Conservation (phyloP, 2,113 vertebrate species). For the Antigone vipio region DNA sequence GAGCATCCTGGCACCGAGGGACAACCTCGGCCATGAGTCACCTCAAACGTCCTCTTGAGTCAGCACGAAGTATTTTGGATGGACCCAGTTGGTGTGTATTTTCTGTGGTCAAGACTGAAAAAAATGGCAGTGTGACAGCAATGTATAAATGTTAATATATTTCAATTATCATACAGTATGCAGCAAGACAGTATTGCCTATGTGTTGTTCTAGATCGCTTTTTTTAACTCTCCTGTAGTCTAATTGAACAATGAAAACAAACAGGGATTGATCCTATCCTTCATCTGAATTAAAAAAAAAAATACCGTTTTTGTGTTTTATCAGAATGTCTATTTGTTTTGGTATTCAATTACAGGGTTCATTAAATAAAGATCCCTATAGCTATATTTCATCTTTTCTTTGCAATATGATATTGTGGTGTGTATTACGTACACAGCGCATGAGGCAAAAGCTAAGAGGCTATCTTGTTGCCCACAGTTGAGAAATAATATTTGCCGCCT, state of each 20-base stretch:
- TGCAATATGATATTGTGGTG: not conserved
- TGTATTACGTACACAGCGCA: not conserved
- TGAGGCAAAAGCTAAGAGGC: not conserved
- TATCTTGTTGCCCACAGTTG: not conserved
- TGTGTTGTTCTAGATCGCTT: not conserved
- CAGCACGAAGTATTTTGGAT: not conserved
- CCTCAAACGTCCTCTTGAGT: accelerated
- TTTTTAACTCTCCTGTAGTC: not conserved
- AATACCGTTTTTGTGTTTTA: not conserved
- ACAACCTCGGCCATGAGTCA: accelerated
- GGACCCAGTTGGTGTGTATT: not conserved
- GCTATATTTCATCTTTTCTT: slow-evolving; percentile 32
- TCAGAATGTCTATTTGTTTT: slow-evolving; percentile 8
- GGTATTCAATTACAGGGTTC: slow-evolving; percentile 51
- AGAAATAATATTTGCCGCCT: not conserved
- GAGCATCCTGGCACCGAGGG: accelerated
- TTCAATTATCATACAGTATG: not conserved
- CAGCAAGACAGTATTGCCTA: not conserved
- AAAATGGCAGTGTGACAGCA: not conserved
- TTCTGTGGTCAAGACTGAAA: not conserved
- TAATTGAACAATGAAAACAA: not conserved
- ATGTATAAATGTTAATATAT: not conserved
- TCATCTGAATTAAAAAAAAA: not conserved
- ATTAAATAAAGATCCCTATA: slow-evolving; percentile 23
- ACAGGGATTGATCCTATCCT: not conserved